phyloP scores from a whole-genome alignment of 2,113 vertebrate species.

The Anhinga anhinga region DNA sequence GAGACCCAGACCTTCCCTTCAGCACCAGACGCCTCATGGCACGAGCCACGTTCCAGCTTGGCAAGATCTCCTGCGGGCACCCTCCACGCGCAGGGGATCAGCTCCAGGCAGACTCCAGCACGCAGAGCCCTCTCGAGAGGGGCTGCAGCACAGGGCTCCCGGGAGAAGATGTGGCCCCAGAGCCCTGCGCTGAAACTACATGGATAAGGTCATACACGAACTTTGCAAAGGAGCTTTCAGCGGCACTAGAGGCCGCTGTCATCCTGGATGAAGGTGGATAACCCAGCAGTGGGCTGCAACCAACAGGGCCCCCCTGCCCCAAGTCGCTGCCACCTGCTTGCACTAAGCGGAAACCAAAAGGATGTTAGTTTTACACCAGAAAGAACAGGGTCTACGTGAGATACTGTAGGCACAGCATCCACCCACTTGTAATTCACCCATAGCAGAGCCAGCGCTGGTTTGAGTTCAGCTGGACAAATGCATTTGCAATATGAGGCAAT shows the following conservation, averaged over 20 bases:
- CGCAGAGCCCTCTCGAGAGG: accelerated
- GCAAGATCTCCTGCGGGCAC: neutral
- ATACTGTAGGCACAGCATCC: neutral
- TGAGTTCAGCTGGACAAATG: neutral
- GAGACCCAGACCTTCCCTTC: neutral
- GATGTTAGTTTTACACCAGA: neutral
- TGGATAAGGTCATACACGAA: neutral
- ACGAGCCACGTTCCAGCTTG: neutral
- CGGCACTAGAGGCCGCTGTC: conserved; percentile 43
- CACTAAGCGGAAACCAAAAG: too few relatives aligned
- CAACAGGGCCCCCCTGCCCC: too few relatives aligned
- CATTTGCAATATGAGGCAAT: neutral
- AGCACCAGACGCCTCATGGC: neutral
- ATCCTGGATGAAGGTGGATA: neutral
- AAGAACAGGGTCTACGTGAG: neutral
- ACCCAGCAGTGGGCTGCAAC: neutral
- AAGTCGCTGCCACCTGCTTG: too few relatives aligned
- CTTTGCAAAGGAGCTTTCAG: neutral
- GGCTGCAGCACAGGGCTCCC: accelerated
- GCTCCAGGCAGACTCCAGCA: neutral
- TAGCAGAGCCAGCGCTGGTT: neutral
- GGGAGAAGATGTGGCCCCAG: accelerated
- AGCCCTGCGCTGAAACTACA: neutral
- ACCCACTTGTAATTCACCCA: accelerated
- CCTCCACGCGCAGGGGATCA: neutral